Evolutionary conservation across 2,888 invertebrate genomes (phyloP), one percentile per base, ranked within the genome.

Genomic region (Drosophila fungiperda): DNA sequence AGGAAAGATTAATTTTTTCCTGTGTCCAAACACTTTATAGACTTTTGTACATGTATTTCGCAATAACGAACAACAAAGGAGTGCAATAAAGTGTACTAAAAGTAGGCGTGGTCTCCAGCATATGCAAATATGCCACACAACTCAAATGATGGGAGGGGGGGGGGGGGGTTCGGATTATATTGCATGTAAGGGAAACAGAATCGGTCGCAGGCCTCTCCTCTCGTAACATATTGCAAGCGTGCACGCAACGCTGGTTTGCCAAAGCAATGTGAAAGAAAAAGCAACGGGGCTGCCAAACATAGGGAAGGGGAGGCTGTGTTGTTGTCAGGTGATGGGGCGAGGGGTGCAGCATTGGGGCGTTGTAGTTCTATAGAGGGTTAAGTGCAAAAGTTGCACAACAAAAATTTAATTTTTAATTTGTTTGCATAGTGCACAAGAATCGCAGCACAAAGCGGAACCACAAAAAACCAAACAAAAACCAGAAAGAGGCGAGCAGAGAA

Each of bases 381-480:
- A 80, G 82, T 78, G 73, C 82, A 81, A 73, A 68, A 82, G 82
- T 81, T 83, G 68, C 68, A 81, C 70, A 82, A 78, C 78, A 76
- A 81, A 82, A 83, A 82, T 76, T 68, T 76, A 70, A 83, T 81
- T 83, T 82, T 81, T 82, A 83, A 83, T 81, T 83, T 78, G 69
- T 68, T 68, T 66, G 66, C 73, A 73, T 45, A 36, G 60, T 49
- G 48, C 63, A 65, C 58, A 63, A 48, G 29, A 35, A 55, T 49
- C 55, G 50, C 62, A 68, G 49, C 60, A 48, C 52, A 74, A 68
- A 69, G 36, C 40, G 36, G 15, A 55, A 45, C 5, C 53, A 20
- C 64, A 45, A 20, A 20, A 0, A 15, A 15, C 6, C 36, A 15
- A 42, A 17, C 17, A 23, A 7, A 7, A 15, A 45, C n/a, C n/a